Base-by-base conservation (phyloP, 2,888 invertebrate genomes). In the Miltochrista miniata region DNA sequence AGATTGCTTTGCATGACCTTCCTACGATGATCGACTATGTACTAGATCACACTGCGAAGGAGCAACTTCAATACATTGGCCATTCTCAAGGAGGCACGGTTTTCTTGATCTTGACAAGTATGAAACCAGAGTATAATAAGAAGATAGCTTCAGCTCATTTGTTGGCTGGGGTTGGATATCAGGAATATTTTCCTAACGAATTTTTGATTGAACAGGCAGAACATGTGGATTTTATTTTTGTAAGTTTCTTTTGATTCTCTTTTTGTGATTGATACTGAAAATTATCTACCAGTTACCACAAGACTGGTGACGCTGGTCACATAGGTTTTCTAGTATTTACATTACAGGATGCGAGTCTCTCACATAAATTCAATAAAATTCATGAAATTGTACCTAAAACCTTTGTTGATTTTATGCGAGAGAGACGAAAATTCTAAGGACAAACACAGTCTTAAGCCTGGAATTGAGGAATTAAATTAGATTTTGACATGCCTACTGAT, bases 81-180 rank as follows among this genome's bases (percentile, higher is more conserved):
- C 87, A 86, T 68, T 91, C 90, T 7, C 87, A 88, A 72, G 90
- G 90, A 34, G 87, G 86, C 0, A 87, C 90, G 0, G 70, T 58
- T 0, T 87, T 88, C 48, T 49, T 88, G 1, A 74, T 83, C 0
- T 48, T 89, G 41, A 76, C 64, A 34, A 76, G 87, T 1, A 61
- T 85, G 72, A 57, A 63, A 11, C 78, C 83, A 0, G 81, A 83
- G 49, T 89, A 84, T 51, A 85, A 87, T 50, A 41, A 71, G 1
- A 90, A 85, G 59, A 70, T 90, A 31, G 52, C 54, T 0, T 78
- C 87, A 5, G 86, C 75, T 0, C 85, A 90, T 58, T 65, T 87
- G 3, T 47, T 87, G 12, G 89, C 88, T 37, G 83, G 76, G 5
- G 83, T 84, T 14, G 88, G 87, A 0, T 84, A 85, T 46, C 70